Evolutionary conservation across 2,888 invertebrate genomes (phyloP), one percentile per base, ranked within the genome.

Genomic region (Amphipyra tragopoginis): DNA sequence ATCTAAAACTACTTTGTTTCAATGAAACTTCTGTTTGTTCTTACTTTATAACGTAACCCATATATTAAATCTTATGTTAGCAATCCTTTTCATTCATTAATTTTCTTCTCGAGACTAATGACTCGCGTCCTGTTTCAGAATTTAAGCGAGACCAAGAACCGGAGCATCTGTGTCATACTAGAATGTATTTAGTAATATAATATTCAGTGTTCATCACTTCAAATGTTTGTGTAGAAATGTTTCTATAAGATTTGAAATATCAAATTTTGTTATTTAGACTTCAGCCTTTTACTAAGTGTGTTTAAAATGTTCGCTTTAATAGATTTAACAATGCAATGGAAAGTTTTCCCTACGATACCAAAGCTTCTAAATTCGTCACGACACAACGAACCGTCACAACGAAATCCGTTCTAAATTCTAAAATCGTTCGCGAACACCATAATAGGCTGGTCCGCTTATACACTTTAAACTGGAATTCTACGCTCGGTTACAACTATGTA

Each of bases 391-490:
- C 29, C 26, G 43, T 65, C 38, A 52, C 42, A 54, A 55, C 49
- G 34, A 53, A 64, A 62, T 64, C 49, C 54, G 54, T 68, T 74
- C 54, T 29, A 56, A 55, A 67, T 75, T 67, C 42, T 56, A 58
- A 75, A 64, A 64, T 65, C 53, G 51, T 61, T 63, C 52, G 55
- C 42, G 36, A 48, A 39, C 42, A 29, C 70, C 58, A 52, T 70
- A 72, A 65, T 71, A 48, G 65, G 61, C 15, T 54, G 47, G 44
- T 66, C 54, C 58, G 54, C 52, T 56, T 65, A 57, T 55, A 63
- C 52, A 75, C 49, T 65, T 75, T 65, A 78, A 76, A 78, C 72
- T 78, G 70, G 78, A 78, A 75, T 79, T 64, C 72, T 49, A 77
- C 78, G 69, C 61, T 73, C 60, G 49, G 70, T 65, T 65, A 65